Evolutionary conservation across 2,113 vertebrate species (phyloP), one percentile per base, ranked within the genome.

Genomic region (Muntiacus muntjak): DNA sequence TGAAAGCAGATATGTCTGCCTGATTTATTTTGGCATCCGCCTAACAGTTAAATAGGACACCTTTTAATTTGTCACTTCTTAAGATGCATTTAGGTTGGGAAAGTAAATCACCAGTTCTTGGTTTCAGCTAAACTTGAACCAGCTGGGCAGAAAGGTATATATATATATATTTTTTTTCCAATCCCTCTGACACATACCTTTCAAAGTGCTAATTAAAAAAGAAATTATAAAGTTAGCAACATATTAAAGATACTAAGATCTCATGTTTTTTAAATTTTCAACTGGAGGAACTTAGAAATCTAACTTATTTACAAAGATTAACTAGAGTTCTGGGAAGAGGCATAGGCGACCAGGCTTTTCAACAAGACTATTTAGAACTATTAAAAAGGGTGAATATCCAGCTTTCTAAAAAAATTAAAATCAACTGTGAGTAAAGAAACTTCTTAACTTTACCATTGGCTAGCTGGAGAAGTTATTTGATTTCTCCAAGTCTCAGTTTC

Each of bases 31-130:
- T 98, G 97, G 98, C 95, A 93, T 55, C n/a, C 1, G 15, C 89
- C 96, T 97, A 88, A 81, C 89, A 95, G 92, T 97, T 98, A 97
- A 98, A 96, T 71, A 87, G 95, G 93, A 95, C 89, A 97, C 93
- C 94, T 98, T 97, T 97, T 98, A 96, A 98, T 98, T 95, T 94
- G 94, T 97, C 97, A 89, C 78, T 97, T 97, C 95, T 97, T 79
- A 97, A 97, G 98, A 96, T 96, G 76, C 94, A 93, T 92, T 91
- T 87, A 89, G 47, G 28, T 19, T 96, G 62, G 93, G 88, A 93
- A 96, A 94, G 40, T 57, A 96, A 96, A 87, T 45, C 79, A 5
- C 52, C 43, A 84, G 91, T 45, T 36, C 28, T 82, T 89, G 47
- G 62, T 89, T 97, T 93, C 50, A 83, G 74, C 55, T 96, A 82